phyloP scores from a whole-genome alignment of 1,140 invertebrate genomes.

The Pseudachorutes palmiensis region DNA sequence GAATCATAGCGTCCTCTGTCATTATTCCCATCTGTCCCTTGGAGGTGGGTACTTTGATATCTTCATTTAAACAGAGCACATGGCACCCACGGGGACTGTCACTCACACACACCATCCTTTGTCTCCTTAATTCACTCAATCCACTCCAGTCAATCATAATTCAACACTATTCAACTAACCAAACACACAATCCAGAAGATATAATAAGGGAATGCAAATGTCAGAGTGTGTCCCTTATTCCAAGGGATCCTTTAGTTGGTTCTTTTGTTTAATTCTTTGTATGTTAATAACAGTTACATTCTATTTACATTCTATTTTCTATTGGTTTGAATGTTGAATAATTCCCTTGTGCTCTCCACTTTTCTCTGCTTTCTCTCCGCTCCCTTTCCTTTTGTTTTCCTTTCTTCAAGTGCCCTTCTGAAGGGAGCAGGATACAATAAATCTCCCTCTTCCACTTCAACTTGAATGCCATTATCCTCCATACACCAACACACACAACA shows the following conservation, averaged over 20 bases:
- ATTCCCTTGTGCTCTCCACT: too few relatives aligned
- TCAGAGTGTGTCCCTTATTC: too few relatives aligned
- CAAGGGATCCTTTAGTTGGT: too few relatives aligned
- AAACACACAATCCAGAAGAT: background rate
- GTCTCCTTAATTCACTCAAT: conserved; percentile 7
- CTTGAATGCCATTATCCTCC: background rate
- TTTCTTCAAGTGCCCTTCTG: conserved; percentile 2
- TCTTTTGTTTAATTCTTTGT: background rate
- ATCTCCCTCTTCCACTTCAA: background rate
- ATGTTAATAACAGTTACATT: background rate
- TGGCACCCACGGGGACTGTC: too few relatives aligned
- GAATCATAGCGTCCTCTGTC: background rate
- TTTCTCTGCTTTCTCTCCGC: conserved; percentile 9
- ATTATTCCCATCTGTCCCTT: conserved; percentile 17
- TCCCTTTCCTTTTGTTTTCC: background rate
- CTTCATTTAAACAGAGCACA: background rate
- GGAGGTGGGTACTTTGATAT: conserved; percentile 4
- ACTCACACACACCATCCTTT: background rate
- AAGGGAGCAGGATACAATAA: conserved; percentile 4
- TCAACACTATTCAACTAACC: background rate
- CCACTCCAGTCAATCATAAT: background rate
- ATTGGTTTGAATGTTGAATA: too few relatives aligned
- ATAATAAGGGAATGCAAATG: too few relatives aligned
- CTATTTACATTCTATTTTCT: too few relatives aligned
- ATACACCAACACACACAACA: background rate